A percentile compares a stretch with the other conserved stretches of the same genome.
These are phyloP conservation scores for Champsocephalus gunnari DNA, from an alignment of 2,797 vertebrate species.

Conservation along the genomic window DNA sequence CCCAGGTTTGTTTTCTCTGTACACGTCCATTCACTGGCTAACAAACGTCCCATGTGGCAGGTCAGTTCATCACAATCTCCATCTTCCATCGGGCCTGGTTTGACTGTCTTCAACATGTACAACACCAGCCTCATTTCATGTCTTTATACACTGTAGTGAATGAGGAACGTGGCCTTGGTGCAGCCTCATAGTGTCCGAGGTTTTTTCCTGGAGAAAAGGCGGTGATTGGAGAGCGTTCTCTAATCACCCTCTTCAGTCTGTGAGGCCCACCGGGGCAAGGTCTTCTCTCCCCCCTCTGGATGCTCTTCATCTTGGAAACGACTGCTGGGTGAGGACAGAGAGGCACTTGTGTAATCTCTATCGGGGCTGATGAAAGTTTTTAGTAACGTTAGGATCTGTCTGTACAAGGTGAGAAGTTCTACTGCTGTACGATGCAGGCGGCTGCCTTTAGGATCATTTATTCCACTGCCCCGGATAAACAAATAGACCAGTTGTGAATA, in stretches of 20 bases:
- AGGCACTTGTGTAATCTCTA: constrained; percentile 75
- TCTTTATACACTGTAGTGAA: constrained; percentile 57
- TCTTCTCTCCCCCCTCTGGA: not conserved
- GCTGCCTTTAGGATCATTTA: not conserved
- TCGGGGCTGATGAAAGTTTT: constrained; percentile 38
- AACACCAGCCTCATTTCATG: constrained; percentile 3
- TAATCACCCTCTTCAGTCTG: constrained; percentile 24
- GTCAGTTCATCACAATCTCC: constrained; percentile 4
- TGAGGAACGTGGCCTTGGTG: not conserved
- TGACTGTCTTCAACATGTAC: constrained; percentile 9
- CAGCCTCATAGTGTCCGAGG: constrained; percentile 24
- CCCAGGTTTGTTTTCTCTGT: constrained; percentile 21
- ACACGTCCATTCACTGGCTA: constrained; percentile 22
- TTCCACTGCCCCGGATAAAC: constrained; percentile 12
- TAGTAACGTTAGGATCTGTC: constrained; percentile 40
- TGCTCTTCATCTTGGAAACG: constrained; percentile 49
- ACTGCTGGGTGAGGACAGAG: constrained; percentile 41
- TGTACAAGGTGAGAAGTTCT: not conserved
- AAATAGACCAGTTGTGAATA: constrained; percentile 1
- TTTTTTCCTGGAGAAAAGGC: constrained; percentile 20
- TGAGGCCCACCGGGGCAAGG: constrained; percentile 21
- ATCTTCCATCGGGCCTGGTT: not conserved
- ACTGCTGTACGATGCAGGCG: constrained; percentile 25
- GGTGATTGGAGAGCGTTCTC: constrained; percentile 32
- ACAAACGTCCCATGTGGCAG: not conserved